phyloP scores from a whole-genome alignment of 2,888 invertebrate species.

The Phyllotreta cruciferae region DNA sequence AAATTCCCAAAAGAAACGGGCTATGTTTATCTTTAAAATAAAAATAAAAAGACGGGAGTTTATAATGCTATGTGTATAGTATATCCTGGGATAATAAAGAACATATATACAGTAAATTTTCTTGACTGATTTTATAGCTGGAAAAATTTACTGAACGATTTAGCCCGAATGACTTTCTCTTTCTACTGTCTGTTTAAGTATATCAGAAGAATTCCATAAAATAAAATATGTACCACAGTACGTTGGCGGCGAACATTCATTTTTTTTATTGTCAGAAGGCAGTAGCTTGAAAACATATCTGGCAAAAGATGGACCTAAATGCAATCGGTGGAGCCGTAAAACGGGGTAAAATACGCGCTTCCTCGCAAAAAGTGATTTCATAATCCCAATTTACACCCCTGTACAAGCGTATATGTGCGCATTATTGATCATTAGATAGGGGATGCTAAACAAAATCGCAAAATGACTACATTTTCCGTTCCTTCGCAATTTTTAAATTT shows the following conservation, averaged over 20 bases:
- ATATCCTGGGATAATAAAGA: not conserved
- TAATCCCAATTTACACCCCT: slow-evolving; percentile 23
- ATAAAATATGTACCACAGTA: slow-evolving; percentile 17
- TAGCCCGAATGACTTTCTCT: slow-evolving; percentile 8
- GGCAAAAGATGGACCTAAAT: slow-evolving; percentile 22
- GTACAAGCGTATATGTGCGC: slow-evolving; percentile 20
- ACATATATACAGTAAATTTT: slow-evolving; percentile 8
- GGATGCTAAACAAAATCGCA: slow-evolving; percentile 7
- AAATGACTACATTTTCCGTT: slow-evolving; percentile 5
- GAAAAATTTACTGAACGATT: slow-evolving; percentile 16
- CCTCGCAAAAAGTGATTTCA: slow-evolving; percentile 23
- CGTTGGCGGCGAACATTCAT: slow-evolving; percentile 5
- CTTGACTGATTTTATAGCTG: slow-evolving; percentile 19
- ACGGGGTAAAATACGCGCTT: slow-evolving; percentile 22
- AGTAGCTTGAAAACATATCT: slow-evolving; percentile 20
- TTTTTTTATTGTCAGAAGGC: slow-evolving; percentile 18
- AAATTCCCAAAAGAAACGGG: not conserved
- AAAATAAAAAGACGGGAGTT: slow-evolving; percentile 1
- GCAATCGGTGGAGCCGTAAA: slow-evolving; percentile 15
- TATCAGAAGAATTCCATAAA: slow-evolving; percentile 20
- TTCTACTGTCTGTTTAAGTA: slow-evolving; percentile 11
- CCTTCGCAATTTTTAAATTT: not conserved
- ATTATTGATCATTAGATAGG: slow-evolving; percentile 23
- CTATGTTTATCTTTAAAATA: not conserved
- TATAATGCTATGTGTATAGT: not conserved